These are phyloP conservation scores for Pangasius sanitwongsei DNA, from an alignment of 2,797 vertebrate species.

Conservation along the genomic window DNA sequence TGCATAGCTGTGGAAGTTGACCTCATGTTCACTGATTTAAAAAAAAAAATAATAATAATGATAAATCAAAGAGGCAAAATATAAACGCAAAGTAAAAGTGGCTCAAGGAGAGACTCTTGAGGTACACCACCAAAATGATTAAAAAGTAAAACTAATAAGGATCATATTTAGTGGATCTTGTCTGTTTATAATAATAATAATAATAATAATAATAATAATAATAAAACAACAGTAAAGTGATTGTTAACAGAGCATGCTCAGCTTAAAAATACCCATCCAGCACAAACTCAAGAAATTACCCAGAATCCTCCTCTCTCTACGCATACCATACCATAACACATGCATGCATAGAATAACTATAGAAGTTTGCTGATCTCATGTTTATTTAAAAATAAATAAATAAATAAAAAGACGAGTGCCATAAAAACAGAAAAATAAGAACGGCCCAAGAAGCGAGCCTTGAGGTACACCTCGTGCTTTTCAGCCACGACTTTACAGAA, in stretches of 20 bases:
- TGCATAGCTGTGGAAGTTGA: neutral
- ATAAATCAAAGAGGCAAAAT: neutral
- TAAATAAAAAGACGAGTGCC: too few relatives aligned
- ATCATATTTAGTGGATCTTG: neutral
- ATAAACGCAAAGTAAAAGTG: neutral
- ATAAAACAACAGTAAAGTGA: too few relatives aligned
- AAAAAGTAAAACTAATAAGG: neutral
- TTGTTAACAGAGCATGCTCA: neutral
- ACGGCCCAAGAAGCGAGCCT: neutral
- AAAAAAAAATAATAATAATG: too few relatives aligned
- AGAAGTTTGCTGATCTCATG: neutral
- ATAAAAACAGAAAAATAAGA: neutral
- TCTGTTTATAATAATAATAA: neutral
- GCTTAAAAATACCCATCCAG: neutral
- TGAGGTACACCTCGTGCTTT: neutral
- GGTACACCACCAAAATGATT: neutral
- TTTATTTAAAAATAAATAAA: neutral
- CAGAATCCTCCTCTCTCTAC: neutral
- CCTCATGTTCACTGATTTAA: neutral
- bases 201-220: conserved; percentile 1
- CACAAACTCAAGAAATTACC: neutral
- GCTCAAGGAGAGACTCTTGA: neutral
- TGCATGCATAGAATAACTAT: neutral
- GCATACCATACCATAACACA: neutral
- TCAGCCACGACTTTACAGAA: neutral